phyloP scores from a whole-genome alignment of 2,113 vertebrate species.

The Isurus oxyrinchus region DNA sequence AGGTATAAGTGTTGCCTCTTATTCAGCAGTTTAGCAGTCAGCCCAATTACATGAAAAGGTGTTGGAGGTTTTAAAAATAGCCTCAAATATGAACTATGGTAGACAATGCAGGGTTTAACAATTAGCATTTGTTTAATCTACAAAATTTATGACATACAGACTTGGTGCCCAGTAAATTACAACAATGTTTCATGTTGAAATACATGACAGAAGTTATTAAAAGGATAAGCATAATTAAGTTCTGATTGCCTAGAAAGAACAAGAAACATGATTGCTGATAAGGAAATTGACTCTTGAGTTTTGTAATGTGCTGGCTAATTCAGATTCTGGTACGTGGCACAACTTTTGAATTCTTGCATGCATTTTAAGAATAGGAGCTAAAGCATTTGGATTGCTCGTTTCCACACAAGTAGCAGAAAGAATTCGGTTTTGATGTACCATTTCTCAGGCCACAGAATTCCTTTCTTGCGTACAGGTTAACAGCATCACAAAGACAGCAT shows the following conservation, averaged over 20 bases:
- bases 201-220: neutral
- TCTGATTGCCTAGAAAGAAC: neutral
- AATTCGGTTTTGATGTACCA: neutral
- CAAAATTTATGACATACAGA: neutral
- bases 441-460: neutral
- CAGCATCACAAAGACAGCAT: neutral
- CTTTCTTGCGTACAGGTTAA: neutral
- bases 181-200: neutral
- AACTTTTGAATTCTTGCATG: neutral
- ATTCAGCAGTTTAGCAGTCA: neutral
- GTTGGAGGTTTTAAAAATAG: neutral
- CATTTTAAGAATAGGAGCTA: neutral
- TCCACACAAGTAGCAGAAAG: neutral
- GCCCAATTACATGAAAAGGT: neutral
- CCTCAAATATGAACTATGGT: neutral
- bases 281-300: neutral
- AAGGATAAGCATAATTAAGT: neutral
- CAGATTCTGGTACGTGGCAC: neutral
- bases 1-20: neutral
- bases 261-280: neutral
- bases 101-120: neutral
- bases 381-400: neutral
- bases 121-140: neutral
- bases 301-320: neutral
- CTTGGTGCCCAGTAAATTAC: neutral